phyloP scores from a whole-genome alignment of 2,797 vertebrate genomes.

The Erpetoichthys calabaricus region DNA sequence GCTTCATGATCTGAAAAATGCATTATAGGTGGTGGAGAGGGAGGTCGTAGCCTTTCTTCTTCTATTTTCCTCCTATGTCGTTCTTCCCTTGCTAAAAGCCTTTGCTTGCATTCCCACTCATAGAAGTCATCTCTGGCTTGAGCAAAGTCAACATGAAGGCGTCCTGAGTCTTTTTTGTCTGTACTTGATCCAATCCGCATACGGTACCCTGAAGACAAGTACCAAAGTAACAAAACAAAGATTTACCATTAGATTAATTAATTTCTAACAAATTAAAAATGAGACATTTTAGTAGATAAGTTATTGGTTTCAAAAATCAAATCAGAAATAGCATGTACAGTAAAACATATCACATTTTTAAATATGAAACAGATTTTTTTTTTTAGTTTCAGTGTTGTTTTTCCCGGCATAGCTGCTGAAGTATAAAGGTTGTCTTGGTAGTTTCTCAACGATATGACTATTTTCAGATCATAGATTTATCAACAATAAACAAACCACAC shows the following conservation, averaged over 20 bases:
- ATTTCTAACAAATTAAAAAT: too few relatives aligned
- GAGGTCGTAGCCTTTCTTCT: slow-evolving; percentile 54
- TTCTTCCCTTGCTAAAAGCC: slow-evolving; percentile 59
- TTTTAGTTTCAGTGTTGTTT: too few relatives aligned
- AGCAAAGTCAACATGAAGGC: slow-evolving; percentile 64
- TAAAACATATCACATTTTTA: too few relatives aligned
- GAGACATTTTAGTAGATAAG: too few relatives aligned
- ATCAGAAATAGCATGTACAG: too few relatives aligned
- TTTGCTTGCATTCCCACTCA: slow-evolving; percentile 64
- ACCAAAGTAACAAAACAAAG: not conserved
- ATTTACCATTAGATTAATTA: not conserved
- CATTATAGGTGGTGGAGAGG: slow-evolving; percentile 57
- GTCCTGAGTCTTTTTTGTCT: slow-evolving; percentile 65
- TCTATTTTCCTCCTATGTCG: slow-evolving; percentile 59
- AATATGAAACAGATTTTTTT: too few relatives aligned
- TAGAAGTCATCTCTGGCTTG: slow-evolving; percentile 67
- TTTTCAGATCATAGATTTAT: too few relatives aligned
- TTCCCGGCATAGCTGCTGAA: too few relatives aligned
- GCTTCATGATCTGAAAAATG: slow-evolving; percentile 66
- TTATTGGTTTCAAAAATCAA: too few relatives aligned
- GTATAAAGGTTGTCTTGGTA: too few relatives aligned
- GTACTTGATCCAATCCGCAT: slow-evolving; percentile 66
- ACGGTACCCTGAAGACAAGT: slow-evolving; percentile 45
- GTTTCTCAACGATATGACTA: too few relatives aligned
- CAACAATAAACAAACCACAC: too few relatives aligned